Percentiles rank a stretch among this genome's conserved stretches.
Conservation (phyloP, 2,888 invertebrate genomes). For the Fragum sueziense region DNA sequence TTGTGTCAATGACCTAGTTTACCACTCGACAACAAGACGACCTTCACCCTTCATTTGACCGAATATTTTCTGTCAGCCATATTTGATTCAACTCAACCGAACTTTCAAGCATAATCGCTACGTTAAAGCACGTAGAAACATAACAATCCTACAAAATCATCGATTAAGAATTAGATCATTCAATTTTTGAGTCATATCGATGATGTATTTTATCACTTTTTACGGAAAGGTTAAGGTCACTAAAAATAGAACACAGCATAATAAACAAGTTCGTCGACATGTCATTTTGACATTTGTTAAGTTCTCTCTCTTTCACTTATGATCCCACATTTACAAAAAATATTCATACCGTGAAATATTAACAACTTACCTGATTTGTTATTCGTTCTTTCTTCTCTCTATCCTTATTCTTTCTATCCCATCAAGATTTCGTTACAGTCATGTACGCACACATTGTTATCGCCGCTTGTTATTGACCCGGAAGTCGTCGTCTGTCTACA, state of each 20-base stretch:
- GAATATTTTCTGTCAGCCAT: slow-evolving; percentile 22
- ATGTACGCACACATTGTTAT: slow-evolving; percentile 2
- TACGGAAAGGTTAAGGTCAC: slow-evolving; percentile 1
- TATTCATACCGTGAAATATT: not conserved
- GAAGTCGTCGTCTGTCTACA: not conserved
- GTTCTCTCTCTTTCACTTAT: not conserved
- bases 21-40: slow-evolving; percentile 19
- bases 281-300: not conserved
- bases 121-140: no score
- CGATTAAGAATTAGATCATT: no score
- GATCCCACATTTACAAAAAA: no score
- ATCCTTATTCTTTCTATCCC: not conserved
- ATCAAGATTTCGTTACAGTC: not conserved
- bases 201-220: not conserved
- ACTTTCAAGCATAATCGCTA: no score
- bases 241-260: not conserved
- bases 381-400: slow-evolving; percentile 2
- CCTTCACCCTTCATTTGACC: slow-evolving; percentile 28
- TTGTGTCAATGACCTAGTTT: slow-evolving; percentile 1
- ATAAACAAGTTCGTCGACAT: not conserved
- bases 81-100: not conserved
- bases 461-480: not conserved
- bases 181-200: not conserved
- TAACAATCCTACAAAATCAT: no score
- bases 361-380: not conserved